Base-by-base conservation (phyloP, 2,797 vertebrate species). In the Danio tinwini region DNA sequence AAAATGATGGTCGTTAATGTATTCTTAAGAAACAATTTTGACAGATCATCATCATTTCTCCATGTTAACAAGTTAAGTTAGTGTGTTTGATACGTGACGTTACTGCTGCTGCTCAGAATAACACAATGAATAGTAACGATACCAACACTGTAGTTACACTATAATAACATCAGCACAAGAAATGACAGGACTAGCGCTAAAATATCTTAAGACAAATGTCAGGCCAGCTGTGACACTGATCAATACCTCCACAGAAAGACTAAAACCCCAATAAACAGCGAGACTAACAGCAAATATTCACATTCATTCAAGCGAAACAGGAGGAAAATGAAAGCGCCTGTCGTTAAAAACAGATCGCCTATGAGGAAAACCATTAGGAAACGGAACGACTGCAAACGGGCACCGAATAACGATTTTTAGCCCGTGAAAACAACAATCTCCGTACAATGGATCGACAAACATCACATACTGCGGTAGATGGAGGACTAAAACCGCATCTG, bases 381-480 rank as follows among this genome's bases (percentile, higher is more conserved):
- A 2, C 37, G 9, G 13, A 10, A 42, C 14, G 8, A 37, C 39
- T 58, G 56, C 55, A 74, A 40, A 19, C 21, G 29, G 29, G 29
- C 29, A 29, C 29, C 29, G 29, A 29, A 29, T 29, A 29, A n/a
- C n/a, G n/a, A n/a, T n/a, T n/a, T n/a, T n/a, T n/a, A n/a, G 29
- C 29, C 1, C 29, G 29, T 29, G 29, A 29, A 29, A 29, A 3
- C 29, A 29, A 29, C 29, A 3, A 29, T 29, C 29, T 29, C 29
- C 29, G 29, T 29, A 29, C 29, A 70, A 50, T 14, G n/a, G 37
- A 50, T 9, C 16, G 3, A 42, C 42, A 78, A 47, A 78, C 44
- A 62, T 53, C 67, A 53, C 44, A 59, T 14, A 7, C 58, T 52
- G 72, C n/a, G 17, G 70, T n/a, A 13, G n/a, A 39, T 42, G 64